Conservation (phyloP, 2,888 invertebrate species). For the Agrotis segetum region DNA sequence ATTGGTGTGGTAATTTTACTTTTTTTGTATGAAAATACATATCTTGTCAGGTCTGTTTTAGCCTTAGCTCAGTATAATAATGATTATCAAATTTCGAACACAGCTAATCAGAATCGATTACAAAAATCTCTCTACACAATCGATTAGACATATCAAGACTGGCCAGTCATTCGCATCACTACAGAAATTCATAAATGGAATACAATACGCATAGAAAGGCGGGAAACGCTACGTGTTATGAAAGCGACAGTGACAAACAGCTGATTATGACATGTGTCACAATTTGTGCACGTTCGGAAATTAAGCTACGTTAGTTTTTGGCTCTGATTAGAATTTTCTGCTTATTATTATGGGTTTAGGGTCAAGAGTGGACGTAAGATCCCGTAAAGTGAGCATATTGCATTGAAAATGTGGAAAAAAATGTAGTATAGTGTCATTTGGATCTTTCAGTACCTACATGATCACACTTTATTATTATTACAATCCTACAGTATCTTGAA, state of each 20-base stretch:
- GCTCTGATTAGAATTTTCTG: background rate
- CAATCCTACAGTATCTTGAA: no score
- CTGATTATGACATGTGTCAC: conserved; percentile 37
- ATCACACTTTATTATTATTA: no score
- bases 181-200: conserved; percentile 49
- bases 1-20: background rate
- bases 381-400: background rate
- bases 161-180: conserved; percentile 45
- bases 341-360: background rate
- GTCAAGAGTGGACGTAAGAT: background rate
- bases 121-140: background rate
- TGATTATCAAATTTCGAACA: conserved; percentile 3
- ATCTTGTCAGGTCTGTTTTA: no score
- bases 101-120: background rate
- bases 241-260: conserved; percentile 54
- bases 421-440: no score
- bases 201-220: conserved; percentile 52
- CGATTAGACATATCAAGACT: conserved; percentile 21
- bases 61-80: background rate
- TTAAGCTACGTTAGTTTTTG: conserved; percentile 1
- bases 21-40: background rate
- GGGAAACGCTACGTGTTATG: conserved; percentile 51
- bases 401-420: background rate
- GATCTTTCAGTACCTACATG: no score
- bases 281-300: conserved; percentile 16